Percentiles rank a stretch among this genome's conserved stretches.
Conservation (phyloP, 1,140 invertebrate species). For the Lanistes nyassanus region DNA sequence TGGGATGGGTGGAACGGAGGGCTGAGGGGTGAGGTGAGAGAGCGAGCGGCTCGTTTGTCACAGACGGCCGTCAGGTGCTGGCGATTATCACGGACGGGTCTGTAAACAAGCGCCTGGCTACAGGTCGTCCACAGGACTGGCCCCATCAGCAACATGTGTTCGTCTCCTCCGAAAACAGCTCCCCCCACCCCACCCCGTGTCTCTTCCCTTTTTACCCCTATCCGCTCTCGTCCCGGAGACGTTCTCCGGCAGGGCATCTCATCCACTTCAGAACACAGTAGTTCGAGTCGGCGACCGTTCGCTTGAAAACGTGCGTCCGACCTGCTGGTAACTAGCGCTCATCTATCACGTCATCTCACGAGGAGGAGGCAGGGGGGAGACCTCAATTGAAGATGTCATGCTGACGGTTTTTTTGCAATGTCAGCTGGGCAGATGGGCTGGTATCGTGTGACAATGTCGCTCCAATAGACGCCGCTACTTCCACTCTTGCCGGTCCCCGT, state of each 20-base stretch:
- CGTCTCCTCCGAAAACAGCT: constrained; percentile 15
- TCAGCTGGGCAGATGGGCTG: constrained; percentile 19
- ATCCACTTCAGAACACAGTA: too few relatives aligned
- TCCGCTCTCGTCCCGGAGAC: too few relatives aligned
- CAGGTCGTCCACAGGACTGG: too few relatives aligned
- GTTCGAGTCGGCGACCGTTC: constrained; percentile 5
- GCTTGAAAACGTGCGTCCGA: constrained; percentile 16
- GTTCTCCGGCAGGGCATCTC: too few relatives aligned
- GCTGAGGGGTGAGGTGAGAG: neutral
- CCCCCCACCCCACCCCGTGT: neutral
- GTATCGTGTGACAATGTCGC: neutral
- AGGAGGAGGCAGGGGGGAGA: constrained; percentile 6
- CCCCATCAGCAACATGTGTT: constrained; percentile 23
- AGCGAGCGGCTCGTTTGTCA: too few relatives aligned
- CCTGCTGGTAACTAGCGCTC: neutral
- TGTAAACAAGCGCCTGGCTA: too few relatives aligned
- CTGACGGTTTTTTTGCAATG: constrained; percentile 4
- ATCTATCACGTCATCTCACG: constrained; percentile 17
- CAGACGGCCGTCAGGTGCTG: too few relatives aligned
- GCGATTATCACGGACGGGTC: too few relatives aligned
- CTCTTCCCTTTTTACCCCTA: too few relatives aligned
- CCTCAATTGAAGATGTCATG: constrained; percentile 21
- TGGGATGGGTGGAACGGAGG: neutral
- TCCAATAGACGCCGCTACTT: too few relatives aligned
- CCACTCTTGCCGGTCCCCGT: too few relatives aligned